Conservation (phyloP, 2,797 vertebrate genomes). For the Melopsittacus undulatus region DNA sequence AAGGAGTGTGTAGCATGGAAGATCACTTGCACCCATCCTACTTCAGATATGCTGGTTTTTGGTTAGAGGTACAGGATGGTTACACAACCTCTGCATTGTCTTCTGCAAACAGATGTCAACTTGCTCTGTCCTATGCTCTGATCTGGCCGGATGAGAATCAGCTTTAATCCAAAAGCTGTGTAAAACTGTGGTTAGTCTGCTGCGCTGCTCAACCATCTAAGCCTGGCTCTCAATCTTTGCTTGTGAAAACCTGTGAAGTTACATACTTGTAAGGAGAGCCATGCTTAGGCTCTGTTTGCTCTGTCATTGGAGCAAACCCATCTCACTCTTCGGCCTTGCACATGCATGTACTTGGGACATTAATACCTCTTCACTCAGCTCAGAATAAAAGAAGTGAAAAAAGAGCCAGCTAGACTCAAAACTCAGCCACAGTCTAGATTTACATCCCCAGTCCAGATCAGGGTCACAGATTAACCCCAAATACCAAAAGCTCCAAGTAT, state of each 20-base stretch:
- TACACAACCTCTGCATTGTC: background rate
- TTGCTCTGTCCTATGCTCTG: background rate
- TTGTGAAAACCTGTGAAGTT: background rate
- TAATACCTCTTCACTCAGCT: background rate
- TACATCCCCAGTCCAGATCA: conserved; percentile 27
- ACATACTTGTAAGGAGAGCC: background rate
- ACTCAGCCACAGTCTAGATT: conserved; percentile 17
- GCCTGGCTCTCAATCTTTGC: background rate
- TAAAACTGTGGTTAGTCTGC: conserved; percentile 19
- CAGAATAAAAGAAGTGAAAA: conserved; percentile 26
- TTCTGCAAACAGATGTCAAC: background rate
- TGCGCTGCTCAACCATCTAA: background rate
- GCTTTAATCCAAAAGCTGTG: background rate
- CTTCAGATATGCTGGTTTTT: background rate
- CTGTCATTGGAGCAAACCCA: background rate
- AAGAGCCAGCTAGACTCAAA: conserved; percentile 4
- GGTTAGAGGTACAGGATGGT: background rate
- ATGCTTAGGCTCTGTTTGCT: background rate
- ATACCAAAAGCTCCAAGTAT: background rate
- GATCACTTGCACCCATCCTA: background rate
- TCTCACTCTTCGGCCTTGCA: background rate
- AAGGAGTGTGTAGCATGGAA: background rate
- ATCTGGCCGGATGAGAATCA: background rate
- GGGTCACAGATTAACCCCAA: conserved; percentile 49
- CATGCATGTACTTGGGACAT: background rate